Evolutionary conservation across 1,140 invertebrate species (phyloP), one percentile per base, ranked within the genome.

Genomic region (Phortica variegata): DNA sequence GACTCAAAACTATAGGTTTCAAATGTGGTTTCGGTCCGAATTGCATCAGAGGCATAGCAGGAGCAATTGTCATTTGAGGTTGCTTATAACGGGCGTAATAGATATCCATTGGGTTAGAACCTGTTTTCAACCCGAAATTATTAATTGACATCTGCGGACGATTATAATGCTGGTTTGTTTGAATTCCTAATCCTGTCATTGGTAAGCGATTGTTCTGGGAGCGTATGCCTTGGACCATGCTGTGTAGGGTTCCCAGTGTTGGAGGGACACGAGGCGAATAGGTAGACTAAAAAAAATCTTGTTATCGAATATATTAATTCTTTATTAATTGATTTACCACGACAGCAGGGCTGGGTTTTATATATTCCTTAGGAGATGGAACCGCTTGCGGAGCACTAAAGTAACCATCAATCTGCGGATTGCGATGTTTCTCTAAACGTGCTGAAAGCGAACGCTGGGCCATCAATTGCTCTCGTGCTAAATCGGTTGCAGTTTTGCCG

Each of bases 361-460:
- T 44, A 29, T 36, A 54, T 23, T 54, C 48, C 17, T 37, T 47
- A 31, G 8, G 19, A 39, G 53, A 23, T 42, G 45, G n/a, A n/a
- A n/a, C n/a, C n/a, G n/a, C n/a, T 15, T 57, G 54, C 2, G n/a
- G 5, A 4, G 54, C 47, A 9, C 34, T 46, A 10, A 20, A 4
- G 43, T 56, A n/a, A n/a, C 58, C 1, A 61, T 40, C n/a, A 50
- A 43, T 18, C 56, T 43, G 3, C 45, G 49, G 8, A 50, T 40
- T 16, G 3, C 71, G 70, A 20, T 61, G 60, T 43, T 63, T 56
- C 19, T 73, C 66, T 3, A 73, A 44, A 33, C 70, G 62, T 18
- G 70, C 60, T 8, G 70, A 34, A 4, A 70, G 34, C 9, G 70
- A 70, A 12, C 53, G 50, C 3, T 60, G 58, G 3, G 54, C 55